A percentile compares a stretch with the other conserved stretches of the same genome.
These are phyloP conservation scores for Sepiola atlantica DNA, from an alignment of 2,888 invertebrate genomes.

Conservation along the genomic window DNA sequence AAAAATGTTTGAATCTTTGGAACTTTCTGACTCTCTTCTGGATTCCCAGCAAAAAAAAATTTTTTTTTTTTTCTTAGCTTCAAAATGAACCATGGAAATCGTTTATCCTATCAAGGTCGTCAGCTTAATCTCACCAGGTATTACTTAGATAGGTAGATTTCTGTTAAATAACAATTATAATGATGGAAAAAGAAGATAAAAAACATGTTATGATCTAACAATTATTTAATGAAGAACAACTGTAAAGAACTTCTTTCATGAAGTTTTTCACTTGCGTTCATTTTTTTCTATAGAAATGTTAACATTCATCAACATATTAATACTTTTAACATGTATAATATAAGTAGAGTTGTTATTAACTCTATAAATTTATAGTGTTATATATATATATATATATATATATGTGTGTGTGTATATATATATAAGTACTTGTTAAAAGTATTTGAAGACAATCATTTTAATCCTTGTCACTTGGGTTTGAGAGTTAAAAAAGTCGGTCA, in stretches of 20 bases:
- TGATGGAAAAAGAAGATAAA: background rate
- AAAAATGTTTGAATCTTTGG: background rate
- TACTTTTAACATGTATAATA: background rate
- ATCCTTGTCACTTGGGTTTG: too few relatives aligned
- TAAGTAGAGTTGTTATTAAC: background rate
- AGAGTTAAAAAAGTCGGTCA: too few relatives aligned
- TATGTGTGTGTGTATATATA: background rate
- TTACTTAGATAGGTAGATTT: background rate
- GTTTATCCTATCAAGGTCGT: constrained; percentile 14
- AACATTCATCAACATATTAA: background rate
- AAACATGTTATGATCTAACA: background rate
- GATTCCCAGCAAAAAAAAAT: background rate
- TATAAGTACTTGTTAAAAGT: background rate
- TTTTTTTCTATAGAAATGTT: background rate
- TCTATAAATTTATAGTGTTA: background rate
- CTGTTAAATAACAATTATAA: background rate
- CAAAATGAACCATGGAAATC: background rate
- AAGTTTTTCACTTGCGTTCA: background rate
- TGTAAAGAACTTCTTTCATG: background rate
- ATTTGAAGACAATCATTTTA: too few relatives aligned
- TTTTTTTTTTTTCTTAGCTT: background rate
- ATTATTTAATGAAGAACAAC: background rate
- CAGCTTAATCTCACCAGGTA: background rate
- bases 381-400: constrained; percentile 39
- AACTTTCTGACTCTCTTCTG: background rate